A percentile compares a stretch with the other conserved stretches of the same genome.
phyloP scores from a whole-genome alignment of 2,888 invertebrate species.

The Iphiclides podalirius region DNA sequence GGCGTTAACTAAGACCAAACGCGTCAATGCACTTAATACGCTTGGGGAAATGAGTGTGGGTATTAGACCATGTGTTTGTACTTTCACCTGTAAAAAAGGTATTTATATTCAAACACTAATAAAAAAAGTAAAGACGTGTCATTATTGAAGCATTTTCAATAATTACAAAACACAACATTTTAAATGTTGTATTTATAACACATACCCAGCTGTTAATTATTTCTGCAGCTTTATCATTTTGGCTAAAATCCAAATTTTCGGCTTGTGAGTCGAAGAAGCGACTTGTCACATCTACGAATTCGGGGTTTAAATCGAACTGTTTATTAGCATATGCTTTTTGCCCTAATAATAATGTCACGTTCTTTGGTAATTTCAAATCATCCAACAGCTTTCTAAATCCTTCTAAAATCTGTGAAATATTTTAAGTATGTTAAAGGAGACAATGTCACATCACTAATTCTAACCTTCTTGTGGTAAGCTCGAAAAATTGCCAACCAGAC shows the following conservation, averaged over 20 bases:
- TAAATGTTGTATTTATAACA: neutral
- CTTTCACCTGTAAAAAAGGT: constrained; percentile 41
- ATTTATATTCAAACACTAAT: no score
- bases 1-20: constrained; percentile 45
- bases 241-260: constrained; percentile 32
- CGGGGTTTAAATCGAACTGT: constrained; percentile 25
- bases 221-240: constrained; percentile 26
- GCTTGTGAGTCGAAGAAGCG: constrained; percentile 29
- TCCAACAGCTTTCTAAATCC: constrained; percentile 28
- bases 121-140: neutral
- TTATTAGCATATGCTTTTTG: constrained; percentile 29
- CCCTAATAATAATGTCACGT: constrained; percentile 28
- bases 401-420: constrained; percentile 28
- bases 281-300: constrained; percentile 26
- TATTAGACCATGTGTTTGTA: constrained; percentile 43
- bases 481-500: no score
- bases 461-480: no score
- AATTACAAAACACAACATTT: neutral
- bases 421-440: neutral
- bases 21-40: constrained; percentile 34
- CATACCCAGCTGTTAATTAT: constrained; percentile 34
- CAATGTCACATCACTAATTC: neutral
- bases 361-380: constrained; percentile 26
- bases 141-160: neutral
- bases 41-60: constrained; percentile 36